Evolutionary conservation across 2,888 invertebrate genomes (phyloP).

Genomic region (Spicauda simplicius): DNA sequence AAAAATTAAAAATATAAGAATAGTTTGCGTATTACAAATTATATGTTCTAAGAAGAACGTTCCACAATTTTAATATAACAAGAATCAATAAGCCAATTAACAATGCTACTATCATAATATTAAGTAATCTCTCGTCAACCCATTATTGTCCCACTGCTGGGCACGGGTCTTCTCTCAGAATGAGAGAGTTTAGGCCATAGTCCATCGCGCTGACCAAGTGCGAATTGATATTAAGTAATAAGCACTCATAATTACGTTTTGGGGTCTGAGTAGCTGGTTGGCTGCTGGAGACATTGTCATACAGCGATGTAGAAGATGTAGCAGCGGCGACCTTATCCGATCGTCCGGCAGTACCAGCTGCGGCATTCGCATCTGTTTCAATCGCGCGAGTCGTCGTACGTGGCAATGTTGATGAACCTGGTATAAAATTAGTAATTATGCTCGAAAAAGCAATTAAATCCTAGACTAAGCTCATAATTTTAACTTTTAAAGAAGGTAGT

Average conservation of each 20-base stretch:
- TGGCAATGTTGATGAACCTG: conserved; percentile 94
- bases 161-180: no score
- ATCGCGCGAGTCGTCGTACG: conserved; percentile 89
- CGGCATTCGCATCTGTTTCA: conserved; percentile 86
- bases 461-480: background rate
- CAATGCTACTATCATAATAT: background rate
- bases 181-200: no score
- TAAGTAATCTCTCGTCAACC: no score
- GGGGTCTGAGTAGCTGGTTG: conserved; percentile 77
- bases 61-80: background rate
- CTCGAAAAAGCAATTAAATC: conserved; percentile 14
- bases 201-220: no score
- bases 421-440: conserved; percentile 41
- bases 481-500: no score
- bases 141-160: no score
- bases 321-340: conserved; percentile 92
- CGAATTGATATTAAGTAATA: no score
- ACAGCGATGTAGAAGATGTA: conserved; percentile 94
- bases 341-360: conserved; percentile 81
- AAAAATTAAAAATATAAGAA: no score
- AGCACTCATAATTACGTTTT: conserved; percentile 75
- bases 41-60: background rate
- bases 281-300: conserved; percentile 90
- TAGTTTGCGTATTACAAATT: no score
- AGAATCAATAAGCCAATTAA: background rate